phyloP scores from a whole-genome alignment of 1,140 invertebrate genomes.

The Stenopsyche tienmushanensis region DNA sequence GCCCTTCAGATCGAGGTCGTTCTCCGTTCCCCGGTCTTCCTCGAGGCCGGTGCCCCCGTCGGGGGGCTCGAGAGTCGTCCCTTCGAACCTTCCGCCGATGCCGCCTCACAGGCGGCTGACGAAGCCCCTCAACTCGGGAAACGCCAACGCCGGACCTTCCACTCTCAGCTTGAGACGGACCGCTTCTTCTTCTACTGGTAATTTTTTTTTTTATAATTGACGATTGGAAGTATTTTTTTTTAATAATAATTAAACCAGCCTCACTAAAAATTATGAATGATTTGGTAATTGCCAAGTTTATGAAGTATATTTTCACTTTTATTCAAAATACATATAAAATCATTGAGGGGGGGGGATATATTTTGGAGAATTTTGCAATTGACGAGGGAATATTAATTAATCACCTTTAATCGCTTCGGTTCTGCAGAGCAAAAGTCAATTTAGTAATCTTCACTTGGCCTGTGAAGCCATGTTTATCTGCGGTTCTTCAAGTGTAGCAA shows the following conservation, averaged over 20 bases:
- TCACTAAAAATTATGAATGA: not conserved
- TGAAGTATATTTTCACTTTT: too few species aligned
- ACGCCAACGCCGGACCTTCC: conserved; percentile 39
- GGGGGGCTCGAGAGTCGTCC: not conserved
- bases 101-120: conserved; percentile 22
- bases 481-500: too few species aligned
- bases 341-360: too few species aligned
- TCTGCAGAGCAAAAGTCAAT: too few species aligned
- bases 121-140: conserved; percentile 41
- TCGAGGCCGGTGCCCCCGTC: conserved; percentile 27
- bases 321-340: too few species aligned
- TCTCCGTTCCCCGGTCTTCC: conserved; percentile 50
- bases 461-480: too few species aligned
- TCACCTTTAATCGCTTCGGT: too few species aligned
- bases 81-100: not conserved
- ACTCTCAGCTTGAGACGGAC: conserved; percentile 44
- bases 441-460: too few species aligned
- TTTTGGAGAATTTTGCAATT: too few species aligned
- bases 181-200: conserved; percentile 22
- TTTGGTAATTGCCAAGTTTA: too few species aligned
- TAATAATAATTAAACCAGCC: not conserved
- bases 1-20: conserved; percentile 51
- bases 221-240: not conserved
- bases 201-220: not conserved
- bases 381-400: too few species aligned